These are phyloP conservation scores for Phrynocephalus forsythii DNA, from an alignment of 2,797 vertebrate species.

Conservation along the genomic window DNA sequence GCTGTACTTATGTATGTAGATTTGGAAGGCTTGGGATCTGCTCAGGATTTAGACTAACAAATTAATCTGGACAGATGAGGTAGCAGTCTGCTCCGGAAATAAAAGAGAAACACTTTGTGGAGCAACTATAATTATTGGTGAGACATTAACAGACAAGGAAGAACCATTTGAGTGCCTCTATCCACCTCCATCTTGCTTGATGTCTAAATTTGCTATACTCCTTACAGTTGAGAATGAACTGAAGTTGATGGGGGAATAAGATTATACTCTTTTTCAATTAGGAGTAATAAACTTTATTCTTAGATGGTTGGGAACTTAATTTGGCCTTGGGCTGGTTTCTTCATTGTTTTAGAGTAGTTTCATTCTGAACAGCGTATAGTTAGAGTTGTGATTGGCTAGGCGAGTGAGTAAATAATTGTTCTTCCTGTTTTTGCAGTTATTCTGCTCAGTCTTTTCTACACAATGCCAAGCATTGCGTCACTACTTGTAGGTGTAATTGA, in stretches of 20 bases:
- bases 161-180: not conserved
- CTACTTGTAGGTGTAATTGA: not conserved
- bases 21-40: too few species aligned
- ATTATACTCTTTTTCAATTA: too few species aligned
- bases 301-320: too few species aligned
- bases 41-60: too few species aligned
- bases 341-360: too few species aligned
- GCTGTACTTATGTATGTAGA: too few species aligned
- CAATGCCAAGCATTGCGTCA: not conserved
- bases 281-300: too few species aligned
- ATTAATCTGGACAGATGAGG: not conserved
- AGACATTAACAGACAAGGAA: not conserved
- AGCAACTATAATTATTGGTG: not conserved
- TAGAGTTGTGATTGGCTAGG: not conserved
- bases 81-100: not conserved
- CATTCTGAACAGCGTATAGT: not conserved
- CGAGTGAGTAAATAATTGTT: not conserved
- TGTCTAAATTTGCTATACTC: not conserved
- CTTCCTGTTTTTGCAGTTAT: not conserved
- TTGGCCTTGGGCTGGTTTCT: too few species aligned
- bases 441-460: not conserved
- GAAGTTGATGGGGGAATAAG: too few species aligned
- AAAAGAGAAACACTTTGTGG: not conserved
- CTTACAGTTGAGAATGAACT: not conserved
- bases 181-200: not conserved